A percentile compares a stretch with the other conserved stretches of the same genome.
Conservation (phyloP, 2,888 invertebrate species). For the Chironomus riparius region DNA sequence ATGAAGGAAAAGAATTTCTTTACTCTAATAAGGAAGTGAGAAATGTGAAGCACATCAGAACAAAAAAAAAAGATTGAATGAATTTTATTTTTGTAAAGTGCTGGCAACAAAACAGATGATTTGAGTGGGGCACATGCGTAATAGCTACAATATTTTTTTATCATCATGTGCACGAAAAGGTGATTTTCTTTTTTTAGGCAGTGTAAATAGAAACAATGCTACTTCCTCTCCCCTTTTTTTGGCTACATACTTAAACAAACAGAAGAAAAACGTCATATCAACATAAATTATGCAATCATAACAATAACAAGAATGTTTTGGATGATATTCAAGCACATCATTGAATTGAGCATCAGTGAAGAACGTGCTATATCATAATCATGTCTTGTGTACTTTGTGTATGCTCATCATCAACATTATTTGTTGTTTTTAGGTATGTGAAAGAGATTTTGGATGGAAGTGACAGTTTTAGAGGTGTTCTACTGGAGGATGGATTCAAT, state of each 20-base stretch:
- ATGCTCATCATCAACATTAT: too few relatives aligned
- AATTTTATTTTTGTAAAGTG: neutral
- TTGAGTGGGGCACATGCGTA: conserved; percentile 12
- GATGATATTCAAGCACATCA: neutral
- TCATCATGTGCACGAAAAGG: neutral
- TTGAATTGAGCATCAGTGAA: neutral
- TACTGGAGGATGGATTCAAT: too few relatives aligned
- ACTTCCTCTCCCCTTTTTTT: too few relatives aligned
- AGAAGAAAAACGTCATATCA: neutral
- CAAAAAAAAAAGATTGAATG: neutral
- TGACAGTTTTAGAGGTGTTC: too few relatives aligned
- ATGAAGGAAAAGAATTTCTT: neutral
- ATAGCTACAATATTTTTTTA: neutral
- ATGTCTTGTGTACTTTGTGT: too few relatives aligned
- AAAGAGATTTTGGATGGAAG: too few relatives aligned
- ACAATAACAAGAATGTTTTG: conserved; percentile 12
- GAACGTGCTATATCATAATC: neutral
- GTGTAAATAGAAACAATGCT: too few relatives aligned
- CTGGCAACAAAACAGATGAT: conserved; percentile 10
- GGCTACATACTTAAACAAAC: neutral
- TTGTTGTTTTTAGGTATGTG: too few relatives aligned
- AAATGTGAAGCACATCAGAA: neutral
- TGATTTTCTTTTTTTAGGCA: too few relatives aligned
- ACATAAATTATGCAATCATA: conserved; percentile 22
- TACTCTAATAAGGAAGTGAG: neutral